Base-by-base conservation (phyloP, 1,140 invertebrate species). In the Geopemphigus sp. region DNA sequence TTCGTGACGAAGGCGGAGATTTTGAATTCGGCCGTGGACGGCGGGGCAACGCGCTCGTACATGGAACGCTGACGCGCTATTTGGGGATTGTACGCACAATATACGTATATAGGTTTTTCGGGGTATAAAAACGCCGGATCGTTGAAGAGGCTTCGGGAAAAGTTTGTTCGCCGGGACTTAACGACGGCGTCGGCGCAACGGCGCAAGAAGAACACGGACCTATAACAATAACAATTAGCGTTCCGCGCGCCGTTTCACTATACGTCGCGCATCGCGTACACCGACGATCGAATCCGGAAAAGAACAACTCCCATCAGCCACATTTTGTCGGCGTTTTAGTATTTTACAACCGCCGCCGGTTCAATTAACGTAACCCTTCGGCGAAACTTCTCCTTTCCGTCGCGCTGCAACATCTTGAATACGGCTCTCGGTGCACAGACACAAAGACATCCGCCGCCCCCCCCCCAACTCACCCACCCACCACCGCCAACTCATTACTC, bases 211-310 rank as follows among this genome's bases (percentile, higher is more conserved):
- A n/a, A 32, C 39, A 54, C 15, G 17, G 39, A 45, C 64, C 64
- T 68, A 68, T 68, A 68, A 68, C 64, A 68, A 68, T 68, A 68
- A 68, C 17, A 68, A 39, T 68, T 68, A 68, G 64, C 64, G 64
- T 39, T 1, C 54, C 54, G 17, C 54, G n/a, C n/a, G 11, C 5
- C 19, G 10, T 57, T n/a, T 56, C 19, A 56, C 19, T n/a, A 56
- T 56, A n/a, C 5, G 5, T n/a, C 1, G 19, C 53, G 19, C 53
- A 5, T 45, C 39, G 5, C 53, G 17, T 10, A 22, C 5, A 57
- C 3, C 22, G 64, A 47, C n/a, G 39, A 68, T 47, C 19, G 32
- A 47, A 68, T 68, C 64, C n/a, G n/a, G 22, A 68, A 68, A 68
- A 68, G 64, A 68, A 68, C 64, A 47, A 47, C 64, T 47, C 39